phyloP scores from a whole-genome alignment of 2,113 vertebrate species.

The Eurystomus gularis region DNA sequence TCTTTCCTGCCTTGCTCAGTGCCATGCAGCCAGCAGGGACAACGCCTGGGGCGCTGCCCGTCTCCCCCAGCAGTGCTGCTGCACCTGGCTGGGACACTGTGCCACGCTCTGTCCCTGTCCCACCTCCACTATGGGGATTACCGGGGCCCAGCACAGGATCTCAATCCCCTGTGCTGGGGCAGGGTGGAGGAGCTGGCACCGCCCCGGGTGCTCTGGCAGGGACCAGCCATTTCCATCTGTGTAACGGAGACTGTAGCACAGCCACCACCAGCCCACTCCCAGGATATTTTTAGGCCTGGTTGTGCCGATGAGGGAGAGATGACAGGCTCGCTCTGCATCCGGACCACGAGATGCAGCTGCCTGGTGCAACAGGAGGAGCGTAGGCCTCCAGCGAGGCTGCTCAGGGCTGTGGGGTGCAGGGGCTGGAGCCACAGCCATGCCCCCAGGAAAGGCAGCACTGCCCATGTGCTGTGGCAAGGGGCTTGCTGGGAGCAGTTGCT shows the following conservation, averaged over 20 bases:
- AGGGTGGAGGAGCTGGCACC: not conserved
- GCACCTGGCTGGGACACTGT: not conserved
- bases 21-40: not conserved
- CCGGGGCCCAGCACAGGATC: not conserved
- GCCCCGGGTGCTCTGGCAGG: not conserved
- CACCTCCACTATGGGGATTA: accelerated
- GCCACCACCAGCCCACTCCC: not conserved
- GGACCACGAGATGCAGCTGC: not conserved
- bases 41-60: not conserved
- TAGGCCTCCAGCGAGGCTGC: not conserved
- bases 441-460: not conserved
- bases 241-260: not conserved
- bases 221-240: not conserved
- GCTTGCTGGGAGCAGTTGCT: not conserved
- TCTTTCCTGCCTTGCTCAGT: accelerated
- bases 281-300: constrained; percentile 51
- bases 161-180: not conserved
- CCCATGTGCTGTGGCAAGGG: not conserved
- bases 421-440: not conserved
- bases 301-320: not conserved
- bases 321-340: not conserved
- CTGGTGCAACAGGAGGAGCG: not conserved
- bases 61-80: not conserved
- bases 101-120: not conserved
- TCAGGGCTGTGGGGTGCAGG: accelerated